Base-by-base conservation (phyloP, 1,140 invertebrate genomes). In the Eriosoma lanigerum region DNA sequence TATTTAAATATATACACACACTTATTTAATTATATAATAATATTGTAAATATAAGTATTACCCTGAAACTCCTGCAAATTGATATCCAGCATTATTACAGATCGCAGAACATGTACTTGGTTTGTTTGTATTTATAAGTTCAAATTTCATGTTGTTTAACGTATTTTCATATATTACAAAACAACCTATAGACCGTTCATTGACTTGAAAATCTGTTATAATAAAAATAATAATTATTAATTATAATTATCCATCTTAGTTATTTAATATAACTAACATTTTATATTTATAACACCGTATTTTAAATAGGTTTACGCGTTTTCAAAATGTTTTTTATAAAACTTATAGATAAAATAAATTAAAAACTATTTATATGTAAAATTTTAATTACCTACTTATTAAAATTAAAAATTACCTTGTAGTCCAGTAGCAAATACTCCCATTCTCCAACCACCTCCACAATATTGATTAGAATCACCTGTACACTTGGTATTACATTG, bases 371-470 rank as follows among this genome's bases (percentile, higher is more conserved):
- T n/a, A n/a, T 38, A 38, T 4, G 8, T 38, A 8, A 38, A 38
- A 38, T 38, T 38, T 38, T 8, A 38, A 38, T 38, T 4, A n/a
- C n/a, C n/a, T n/a, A n/a, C n/a, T n/a, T n/a, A 38, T 38, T 38
- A 38, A 4, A 38, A 38, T 38, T 38, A 4, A 38, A 38, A 38
- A 38, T 68, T 32, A 81, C 81, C 62, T 29, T 44, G 1, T n/a
- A 82, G 21, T 24, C 81, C 82, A 46, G 83, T 84, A 12, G 75
- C 44, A 54, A 82, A 84, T 3, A 83, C 83, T 32, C 78, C 81
- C 24, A 83, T 48, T 48, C 80, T 83, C 68, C 82, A 60, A 26
- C 58, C 48, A 13, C 83, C 83, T 3, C 83, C 83, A 68, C 83
- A 84, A 46, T 56, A 68, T 81, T 83, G 75, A 44, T 78, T 68